phyloP scores from a whole-genome alignment of 1,140 invertebrate genomes.

The Saxidomus purpurata region DNA sequence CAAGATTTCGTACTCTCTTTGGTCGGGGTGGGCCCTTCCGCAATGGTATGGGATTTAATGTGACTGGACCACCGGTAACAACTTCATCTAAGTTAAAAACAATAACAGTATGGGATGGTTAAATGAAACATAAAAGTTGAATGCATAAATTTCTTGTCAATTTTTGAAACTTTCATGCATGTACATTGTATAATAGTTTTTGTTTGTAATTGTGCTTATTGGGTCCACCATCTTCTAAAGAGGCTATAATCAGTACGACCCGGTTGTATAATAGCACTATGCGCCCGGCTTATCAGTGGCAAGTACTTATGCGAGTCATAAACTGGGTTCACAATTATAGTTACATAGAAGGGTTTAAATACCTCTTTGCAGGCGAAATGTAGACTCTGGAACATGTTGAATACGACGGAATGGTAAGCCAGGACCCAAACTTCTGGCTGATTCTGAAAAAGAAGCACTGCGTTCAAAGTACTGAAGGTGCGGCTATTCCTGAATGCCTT shows the following conservation, averaged over 20 bases:
- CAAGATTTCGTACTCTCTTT: not conserved
- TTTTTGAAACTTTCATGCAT: not conserved
- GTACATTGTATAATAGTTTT: no score
- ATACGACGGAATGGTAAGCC: conserved; percentile 16
- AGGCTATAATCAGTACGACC: no score
- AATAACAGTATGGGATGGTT: not conserved
- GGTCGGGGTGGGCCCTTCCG: conserved; percentile 7
- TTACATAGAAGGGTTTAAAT: not conserved
- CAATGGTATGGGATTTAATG: conserved; percentile 56
- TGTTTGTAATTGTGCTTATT: no score
- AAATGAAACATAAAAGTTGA: no score
- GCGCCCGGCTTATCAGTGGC: no score
- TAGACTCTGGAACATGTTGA: conserved; percentile 22
- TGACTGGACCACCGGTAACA: conserved; percentile 55
- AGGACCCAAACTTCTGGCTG: conserved; percentile 29
- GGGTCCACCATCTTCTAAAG: no score
- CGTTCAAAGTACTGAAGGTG: not conserved
- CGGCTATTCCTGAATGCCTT: no score
- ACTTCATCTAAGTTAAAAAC: conserved; percentile 57
- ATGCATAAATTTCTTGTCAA: no score
- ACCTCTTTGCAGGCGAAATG: conserved; percentile 25
- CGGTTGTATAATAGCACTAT: no score
- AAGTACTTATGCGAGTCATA: no score
- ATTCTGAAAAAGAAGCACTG: not conserved
- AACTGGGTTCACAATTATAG: no score